Conservation (phyloP, 1,140 invertebrate species). For the Anastrepha obliqua region DNA sequence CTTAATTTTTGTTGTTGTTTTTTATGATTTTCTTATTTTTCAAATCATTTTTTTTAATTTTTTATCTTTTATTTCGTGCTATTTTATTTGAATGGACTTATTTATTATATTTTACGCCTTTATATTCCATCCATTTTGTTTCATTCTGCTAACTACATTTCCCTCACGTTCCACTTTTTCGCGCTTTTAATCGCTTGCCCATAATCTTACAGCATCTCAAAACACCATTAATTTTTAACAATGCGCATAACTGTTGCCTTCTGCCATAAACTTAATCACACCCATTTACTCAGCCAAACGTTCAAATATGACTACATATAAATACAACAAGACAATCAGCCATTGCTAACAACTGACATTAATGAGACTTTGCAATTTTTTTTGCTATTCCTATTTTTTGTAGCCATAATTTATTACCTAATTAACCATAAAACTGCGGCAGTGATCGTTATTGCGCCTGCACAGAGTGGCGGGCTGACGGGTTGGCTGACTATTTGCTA, state of each 20-base stretch:
- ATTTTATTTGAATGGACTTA: too few relatives aligned
- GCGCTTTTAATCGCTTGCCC: background rate
- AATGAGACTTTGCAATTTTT: conserved; percentile 23
- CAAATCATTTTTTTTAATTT: background rate
- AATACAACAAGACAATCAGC: background rate
- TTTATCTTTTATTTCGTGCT: too few relatives aligned
- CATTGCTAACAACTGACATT: conserved; percentile 22
- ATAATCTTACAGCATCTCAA: conserved; percentile 25
- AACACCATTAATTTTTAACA: background rate
- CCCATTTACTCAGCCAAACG: background rate
- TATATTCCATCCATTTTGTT: too few relatives aligned
- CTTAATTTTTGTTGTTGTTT: too few relatives aligned
- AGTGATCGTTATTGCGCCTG: background rate
- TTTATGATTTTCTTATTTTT: too few relatives aligned
- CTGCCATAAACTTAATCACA: conserved; percentile 4
- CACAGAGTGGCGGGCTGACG: background rate
- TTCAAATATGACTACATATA: background rate
- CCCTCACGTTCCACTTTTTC: too few relatives aligned
- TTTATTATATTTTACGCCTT: too few relatives aligned
- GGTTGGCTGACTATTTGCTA: conserved; percentile 22
- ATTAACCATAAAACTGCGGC: conserved; percentile 31
- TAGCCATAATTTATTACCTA: conserved; percentile 46
- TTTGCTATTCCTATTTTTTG: background rate
- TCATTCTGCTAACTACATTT: too few relatives aligned
- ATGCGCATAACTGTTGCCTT: background rate